Conservation (phyloP, 2,888 invertebrate genomes). For the Thymelicus acteon region DNA sequence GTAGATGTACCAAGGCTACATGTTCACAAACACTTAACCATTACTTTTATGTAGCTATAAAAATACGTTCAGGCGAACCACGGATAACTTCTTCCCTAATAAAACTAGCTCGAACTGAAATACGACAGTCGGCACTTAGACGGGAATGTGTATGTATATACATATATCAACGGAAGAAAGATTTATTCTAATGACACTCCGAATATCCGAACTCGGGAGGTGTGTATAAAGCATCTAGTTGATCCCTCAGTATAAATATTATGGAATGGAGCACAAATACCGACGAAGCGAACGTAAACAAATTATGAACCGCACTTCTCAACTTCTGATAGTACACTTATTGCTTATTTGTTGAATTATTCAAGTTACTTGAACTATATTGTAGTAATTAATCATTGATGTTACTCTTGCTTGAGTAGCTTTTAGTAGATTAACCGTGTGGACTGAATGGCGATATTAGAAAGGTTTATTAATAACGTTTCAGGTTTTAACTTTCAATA, state of each 20-base stretch:
- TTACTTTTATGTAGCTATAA: not conserved
- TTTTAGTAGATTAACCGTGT: too few relatives aligned
- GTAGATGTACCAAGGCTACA: too few relatives aligned
- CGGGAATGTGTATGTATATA: slow-evolving; percentile 38
- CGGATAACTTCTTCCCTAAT: slow-evolving; percentile 13
- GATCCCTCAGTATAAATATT: slow-evolving; percentile 71
- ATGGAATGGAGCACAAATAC: slow-evolving; percentile 61
- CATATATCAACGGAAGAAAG: slow-evolving; percentile 45
- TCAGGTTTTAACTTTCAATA: too few relatives aligned
- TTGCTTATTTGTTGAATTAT: slow-evolving; percentile 50
- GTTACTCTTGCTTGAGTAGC: not conserved
- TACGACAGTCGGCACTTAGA: slow-evolving; percentile 24
- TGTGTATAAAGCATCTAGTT: slow-evolving; percentile 60
- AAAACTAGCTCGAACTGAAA: slow-evolving; percentile 24
- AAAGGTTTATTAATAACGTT: too few relatives aligned
- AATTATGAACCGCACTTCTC: slow-evolving; percentile 66
- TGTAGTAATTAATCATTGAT: too few relatives aligned
- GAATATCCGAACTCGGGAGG: slow-evolving; percentile 53
- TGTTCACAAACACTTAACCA: too few relatives aligned
- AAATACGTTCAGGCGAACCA: not conserved
- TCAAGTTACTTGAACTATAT: slow-evolving; percentile 30
- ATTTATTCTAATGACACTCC: slow-evolving; percentile 59
- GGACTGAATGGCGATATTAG: too few relatives aligned
- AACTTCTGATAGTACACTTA: slow-evolving; percentile 60
- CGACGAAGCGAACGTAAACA: slow-evolving; percentile 61